Evolutionary conservation across 1,140 invertebrate genomes (phyloP).

Genomic region (Sinonovacula constricta): DNA sequence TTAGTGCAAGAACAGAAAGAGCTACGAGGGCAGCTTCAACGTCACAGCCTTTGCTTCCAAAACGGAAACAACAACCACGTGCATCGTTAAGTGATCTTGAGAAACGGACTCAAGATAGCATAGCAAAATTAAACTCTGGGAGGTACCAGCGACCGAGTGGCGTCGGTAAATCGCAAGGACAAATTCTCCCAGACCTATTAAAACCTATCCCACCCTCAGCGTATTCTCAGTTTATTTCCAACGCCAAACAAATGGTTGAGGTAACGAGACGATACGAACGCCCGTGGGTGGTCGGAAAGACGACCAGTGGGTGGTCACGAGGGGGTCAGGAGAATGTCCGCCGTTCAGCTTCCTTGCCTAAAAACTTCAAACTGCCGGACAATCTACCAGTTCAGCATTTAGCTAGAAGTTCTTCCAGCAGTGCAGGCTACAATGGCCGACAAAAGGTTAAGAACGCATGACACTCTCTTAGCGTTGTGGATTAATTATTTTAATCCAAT

Average conservation of each 20-base stretch:
- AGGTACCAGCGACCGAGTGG: neutral
- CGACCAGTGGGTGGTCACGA: slow-evolving; percentile 2
- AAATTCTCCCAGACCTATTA: slow-evolving; percentile 19
- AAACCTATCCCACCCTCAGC: slow-evolving; percentile 20
- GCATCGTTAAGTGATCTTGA: slow-evolving; percentile 23
- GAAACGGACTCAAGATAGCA: slow-evolving; percentile 36
- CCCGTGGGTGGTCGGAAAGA: slow-evolving; percentile 10
- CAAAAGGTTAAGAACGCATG: no score
- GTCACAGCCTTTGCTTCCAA: slow-evolving; percentile 36
- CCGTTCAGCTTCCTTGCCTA: slow-evolving; percentile 29
- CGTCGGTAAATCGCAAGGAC: neutral
- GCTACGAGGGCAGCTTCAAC: no score
- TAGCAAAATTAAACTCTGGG: slow-evolving; percentile 20
- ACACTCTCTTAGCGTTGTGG: no score
- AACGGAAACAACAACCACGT: slow-evolving; percentile 8
- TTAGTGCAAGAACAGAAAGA: no score
- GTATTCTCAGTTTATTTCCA: slow-evolving; percentile 44
- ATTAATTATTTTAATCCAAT: no score
- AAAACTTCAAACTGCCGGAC: slow-evolving; percentile 42
- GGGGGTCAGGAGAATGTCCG: slow-evolving; percentile 4
- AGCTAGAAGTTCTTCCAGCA: no score
- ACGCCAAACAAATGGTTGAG: slow-evolving; percentile 38
- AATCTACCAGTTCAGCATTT: no score
- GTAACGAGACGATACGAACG: slow-evolving; percentile 42
- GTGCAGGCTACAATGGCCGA: no score